These are phyloP conservation scores for Andrena haemorrhoa DNA, from an alignment of 2,888 invertebrate species.

Conservation along the genomic window DNA sequence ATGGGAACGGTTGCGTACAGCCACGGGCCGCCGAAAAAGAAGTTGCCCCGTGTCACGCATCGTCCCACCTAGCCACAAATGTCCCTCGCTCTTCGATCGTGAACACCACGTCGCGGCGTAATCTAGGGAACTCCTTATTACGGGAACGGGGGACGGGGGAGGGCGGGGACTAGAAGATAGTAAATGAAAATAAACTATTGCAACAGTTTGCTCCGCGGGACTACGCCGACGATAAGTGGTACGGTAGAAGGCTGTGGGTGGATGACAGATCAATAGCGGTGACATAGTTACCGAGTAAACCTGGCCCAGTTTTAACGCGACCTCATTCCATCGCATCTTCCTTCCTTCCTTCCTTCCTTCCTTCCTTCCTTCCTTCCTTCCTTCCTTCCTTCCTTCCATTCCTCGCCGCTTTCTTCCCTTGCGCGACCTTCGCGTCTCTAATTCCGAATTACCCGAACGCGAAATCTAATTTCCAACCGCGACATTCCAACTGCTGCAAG, in stretches of 20 bases:
- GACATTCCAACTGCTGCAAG: not conserved
- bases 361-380: conserved; percentile 56
- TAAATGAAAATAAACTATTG: conserved; percentile 72
- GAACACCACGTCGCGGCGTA: not conserved
- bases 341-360: conserved; percentile 53
- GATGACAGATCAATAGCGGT: conserved; percentile 80
- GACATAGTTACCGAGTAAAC: conserved; percentile 85
- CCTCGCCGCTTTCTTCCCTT: conserved; percentile 46
- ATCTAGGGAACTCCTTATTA: not conserved
- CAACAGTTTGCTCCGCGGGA: conserved; percentile 73
- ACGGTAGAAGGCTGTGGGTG: conserved; percentile 70
- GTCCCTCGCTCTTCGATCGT: conserved; percentile 1
- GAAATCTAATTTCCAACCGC: conserved; percentile 26
- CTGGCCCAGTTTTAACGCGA: conserved; percentile 82
- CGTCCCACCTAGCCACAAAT: not conserved
- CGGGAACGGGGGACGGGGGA: not conserved
- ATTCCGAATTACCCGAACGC: conserved; percentile 23
- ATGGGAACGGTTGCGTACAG: conserved; percentile 32
- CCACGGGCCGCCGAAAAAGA: conserved; percentile 7
- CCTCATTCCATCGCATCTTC: conserved; percentile 77
- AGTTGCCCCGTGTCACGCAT: conserved; percentile 2
- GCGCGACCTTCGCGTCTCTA: conserved; percentile 17
- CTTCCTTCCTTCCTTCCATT: conserved; percentile 58
- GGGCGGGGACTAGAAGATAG: conserved; percentile 33
- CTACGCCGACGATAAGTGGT: conserved; percentile 67